Evolutionary conservation across 1,140 invertebrate species (phyloP).

Genomic region (Eriocheir sinensis): DNA sequence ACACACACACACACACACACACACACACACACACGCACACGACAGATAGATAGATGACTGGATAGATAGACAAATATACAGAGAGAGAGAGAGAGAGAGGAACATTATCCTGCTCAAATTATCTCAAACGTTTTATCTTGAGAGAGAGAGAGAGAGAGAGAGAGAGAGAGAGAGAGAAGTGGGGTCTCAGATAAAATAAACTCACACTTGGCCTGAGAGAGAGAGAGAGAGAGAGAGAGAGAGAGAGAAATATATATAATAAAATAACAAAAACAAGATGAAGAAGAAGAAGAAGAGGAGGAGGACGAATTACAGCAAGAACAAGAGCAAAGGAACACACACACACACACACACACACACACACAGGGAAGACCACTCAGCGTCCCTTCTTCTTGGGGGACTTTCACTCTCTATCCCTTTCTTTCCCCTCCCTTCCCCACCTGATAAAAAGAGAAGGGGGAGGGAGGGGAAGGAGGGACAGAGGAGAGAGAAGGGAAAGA

Average conservation of each 20-base stretch:
- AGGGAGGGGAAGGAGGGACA: background rate
- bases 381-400: too few species aligned
- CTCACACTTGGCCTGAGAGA: background rate
- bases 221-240: background rate
- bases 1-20: too few species aligned
- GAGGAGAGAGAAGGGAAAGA: background rate
- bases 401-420: too few species aligned
- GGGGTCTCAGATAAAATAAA: background rate
- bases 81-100: constrained; percentile 51
- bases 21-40: too few species aligned
- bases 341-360: too few species aligned
- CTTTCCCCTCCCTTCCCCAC: too few species aligned
- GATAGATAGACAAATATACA: constrained; percentile 35
- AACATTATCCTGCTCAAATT: too few species aligned
- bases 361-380: too few species aligned
- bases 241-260: background rate
- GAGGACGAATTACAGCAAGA: too few species aligned
- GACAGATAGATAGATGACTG: background rate
- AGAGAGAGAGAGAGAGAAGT: constrained; percentile 53
- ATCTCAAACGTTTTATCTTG: too few species aligned
- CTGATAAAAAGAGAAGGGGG: background rate
- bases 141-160: constrained; percentile 38
- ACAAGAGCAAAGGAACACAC: too few species aligned
- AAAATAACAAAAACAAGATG: background rate
- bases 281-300: too few species aligned